Evolutionary conservation across 2,113 vertebrate genomes (phyloP), one percentile per base, ranked within the genome.

Genomic region (Syngnathus scovelli): DNA sequence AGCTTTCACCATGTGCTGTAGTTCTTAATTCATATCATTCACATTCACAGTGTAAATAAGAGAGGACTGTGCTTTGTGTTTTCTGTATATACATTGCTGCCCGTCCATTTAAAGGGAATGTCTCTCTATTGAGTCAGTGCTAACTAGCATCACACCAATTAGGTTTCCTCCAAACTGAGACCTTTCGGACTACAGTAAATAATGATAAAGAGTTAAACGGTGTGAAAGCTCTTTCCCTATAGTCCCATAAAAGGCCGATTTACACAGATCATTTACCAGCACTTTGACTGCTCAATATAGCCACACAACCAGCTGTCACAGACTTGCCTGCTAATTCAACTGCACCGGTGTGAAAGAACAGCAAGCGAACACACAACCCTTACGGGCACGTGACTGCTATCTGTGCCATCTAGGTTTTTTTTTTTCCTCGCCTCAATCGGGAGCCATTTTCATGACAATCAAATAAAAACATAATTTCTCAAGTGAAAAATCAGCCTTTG

Each of bases 211-310:
- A 38, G 16, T 60, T 60, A n/a, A 60, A 60, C 58, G 58, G 58
- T 60, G 58, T 60, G 58, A 60, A 60, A 37, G 56, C 10, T 60
- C 36, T 38, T 60, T 18, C 58, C 36, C 58, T 19, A 0, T 11
- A 38, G 58, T 38, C 58, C 36, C 58, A 60, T 60, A 60, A 60
- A 38, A 60, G 58, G 36, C 58, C 9, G 38, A 27, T 60, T 60
- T 60, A 60, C 36, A 39, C 58, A 60, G 58, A 60, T 60, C 58
- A 60, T 60, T 60, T 60, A 60, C 58, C 36, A 60, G 58, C 8
- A 12, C 36, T 37, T 38, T 4, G 36, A 60, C 58, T 60, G 58
- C 36, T 18, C 36, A 18, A 38, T 38, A 38, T 16, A 60, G 58
- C 58, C 36, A 16, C 7, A 39, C 7, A 39, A n/a, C 16, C 18